Evolutionary conservation across 2,797 vertebrate genomes (phyloP).

Genomic region (Sebastolobus altivelis): DNA sequence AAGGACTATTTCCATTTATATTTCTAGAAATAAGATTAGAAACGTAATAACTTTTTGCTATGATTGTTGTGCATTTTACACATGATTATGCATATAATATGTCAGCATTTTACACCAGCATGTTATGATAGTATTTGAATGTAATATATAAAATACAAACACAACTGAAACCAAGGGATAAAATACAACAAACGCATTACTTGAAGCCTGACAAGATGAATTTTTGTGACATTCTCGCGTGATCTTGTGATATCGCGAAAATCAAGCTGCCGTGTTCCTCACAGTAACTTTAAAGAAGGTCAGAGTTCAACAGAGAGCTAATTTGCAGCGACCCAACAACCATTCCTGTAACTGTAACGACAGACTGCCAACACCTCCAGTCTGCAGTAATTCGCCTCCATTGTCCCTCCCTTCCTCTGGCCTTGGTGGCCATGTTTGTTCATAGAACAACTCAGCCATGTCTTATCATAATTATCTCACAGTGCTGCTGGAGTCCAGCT

Average conservation of each 20-base stretch:
- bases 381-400: conserved; percentile 30
- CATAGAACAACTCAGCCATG: conserved; percentile 19
- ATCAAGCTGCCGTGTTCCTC: too few relatives aligned
- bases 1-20: not conserved
- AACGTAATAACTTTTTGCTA: not conserved
- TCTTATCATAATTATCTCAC: conserved; percentile 48
- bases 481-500: conserved; percentile 39
- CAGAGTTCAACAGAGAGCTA: conserved; percentile 13
- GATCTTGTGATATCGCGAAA: too few relatives aligned
- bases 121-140: not conserved
- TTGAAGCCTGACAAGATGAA: too few relatives aligned
- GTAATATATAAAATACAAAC: not conserved
- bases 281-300: not conserved
- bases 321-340: conserved; percentile 7
- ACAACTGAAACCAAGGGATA: not conserved
- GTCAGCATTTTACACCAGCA: too few relatives aligned
- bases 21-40: not conserved
- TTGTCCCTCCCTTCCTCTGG: conserved; percentile 56
- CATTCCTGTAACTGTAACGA: not conserved
- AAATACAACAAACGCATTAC: not conserved
- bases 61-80: not conserved
- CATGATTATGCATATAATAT: not conserved
- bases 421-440: conserved; percentile 47
- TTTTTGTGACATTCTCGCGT: too few relatives aligned
- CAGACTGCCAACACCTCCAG: conserved; percentile 31